phyloP scores from a whole-genome alignment of 1,140 invertebrate species.

The Callitettix versicolor region DNA sequence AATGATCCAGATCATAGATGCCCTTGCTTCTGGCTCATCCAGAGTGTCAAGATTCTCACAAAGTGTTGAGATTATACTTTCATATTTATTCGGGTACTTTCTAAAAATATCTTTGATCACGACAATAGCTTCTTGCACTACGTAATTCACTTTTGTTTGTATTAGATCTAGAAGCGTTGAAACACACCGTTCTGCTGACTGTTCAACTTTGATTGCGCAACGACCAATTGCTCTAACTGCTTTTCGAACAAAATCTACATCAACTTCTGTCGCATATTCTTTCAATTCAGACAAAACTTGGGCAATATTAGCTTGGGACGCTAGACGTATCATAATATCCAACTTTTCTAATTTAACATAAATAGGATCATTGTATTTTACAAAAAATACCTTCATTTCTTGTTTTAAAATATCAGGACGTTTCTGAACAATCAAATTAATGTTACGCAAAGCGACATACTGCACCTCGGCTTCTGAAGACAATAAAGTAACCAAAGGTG shows the following conservation, averaged over 20 bases:
- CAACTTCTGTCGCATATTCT: slow-evolving; percentile 66
- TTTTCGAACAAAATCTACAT: slow-evolving; percentile 99
- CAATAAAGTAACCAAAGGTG: slow-evolving; percentile 94
- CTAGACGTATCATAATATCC: slow-evolving; percentile 98
- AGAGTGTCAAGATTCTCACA: slow-evolving; percentile 98
- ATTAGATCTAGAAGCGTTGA: slow-evolving; percentile 97
- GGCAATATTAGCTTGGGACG: slow-evolving; percentile 95
- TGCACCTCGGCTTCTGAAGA: slow-evolving; percentile 98
- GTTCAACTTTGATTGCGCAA: slow-evolving; percentile 99
- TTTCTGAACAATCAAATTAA: slow-evolving; percentile 99
- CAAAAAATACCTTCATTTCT: slow-evolving; percentile 99
- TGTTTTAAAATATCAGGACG: slow-evolving; percentile 98
- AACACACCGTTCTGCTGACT: slow-evolving; percentile 95
- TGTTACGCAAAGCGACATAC: slow-evolving; percentile 96
- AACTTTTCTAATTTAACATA: slow-evolving; percentile 99
- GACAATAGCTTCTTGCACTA: slow-evolving; percentile 99
- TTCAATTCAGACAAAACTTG: slow-evolving; percentile 98
- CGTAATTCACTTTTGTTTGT: slow-evolving; percentile 99
- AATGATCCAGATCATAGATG: slow-evolving; percentile 99
- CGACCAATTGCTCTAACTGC: slow-evolving; percentile 95
- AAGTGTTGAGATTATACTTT: slow-evolving; percentile 97
- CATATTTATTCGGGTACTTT: slow-evolving; percentile 99
- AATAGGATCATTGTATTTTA: slow-evolving; percentile 99
- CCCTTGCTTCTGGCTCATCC: slow-evolving; percentile 97
- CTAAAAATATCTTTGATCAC: slow-evolving; percentile 99